Base-by-base conservation (phyloP, 2,888 invertebrate genomes). In the Leptarthrus brevirostris region DNA sequence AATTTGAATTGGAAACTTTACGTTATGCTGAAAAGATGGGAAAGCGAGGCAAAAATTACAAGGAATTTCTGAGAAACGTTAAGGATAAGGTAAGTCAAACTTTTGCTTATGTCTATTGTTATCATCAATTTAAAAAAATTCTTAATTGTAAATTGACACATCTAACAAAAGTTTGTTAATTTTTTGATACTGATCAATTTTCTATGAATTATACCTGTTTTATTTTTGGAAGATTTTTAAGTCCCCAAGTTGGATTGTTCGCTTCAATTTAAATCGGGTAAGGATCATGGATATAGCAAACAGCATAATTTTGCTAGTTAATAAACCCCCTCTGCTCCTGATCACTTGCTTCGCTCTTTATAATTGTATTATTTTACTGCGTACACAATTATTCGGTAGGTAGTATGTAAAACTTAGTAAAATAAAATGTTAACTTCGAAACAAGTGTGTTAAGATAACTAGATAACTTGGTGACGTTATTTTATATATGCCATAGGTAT, bases 1-100 rank as follows among this genome's bases (percentile, higher is more conserved):
- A 97, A 82, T 98, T 98, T 85, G 98, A 98, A 85, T 88, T 92
- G 81, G 97, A 98, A 85, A 92, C 91, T 74, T 92, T 71, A 82
- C 88, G 81, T 80, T 87, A 83, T 81, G 86, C 79, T 81, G 86
- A 83, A 83, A 88, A 78, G 84, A 87, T 80, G 85, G 88, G 72
- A 85, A 88, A 83, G 83, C 82, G 82, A 26, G 81, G 83, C 18
- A 82, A 83, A 61, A 83, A 85, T 73, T 93, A 93, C 84, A 90
- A 90, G 79, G 95, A 96, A 80, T 93, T 95, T 82, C 90, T 95
- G 79, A 94, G 93, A 84, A 94, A 90, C 81, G 91, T 97, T 10
- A 95, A 94, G 84, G 94, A 93, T 82, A 95, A 93, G 91, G 95
- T 95, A 84, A 82, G 80, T 74, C n/a, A 8, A 2, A 22, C 6